A percentile compares a stretch with the other conserved stretches of the same genome.
Evolutionary conservation across 2,888 invertebrate genomes (phyloP).

Genomic region (Suillia variegata): DNA sequence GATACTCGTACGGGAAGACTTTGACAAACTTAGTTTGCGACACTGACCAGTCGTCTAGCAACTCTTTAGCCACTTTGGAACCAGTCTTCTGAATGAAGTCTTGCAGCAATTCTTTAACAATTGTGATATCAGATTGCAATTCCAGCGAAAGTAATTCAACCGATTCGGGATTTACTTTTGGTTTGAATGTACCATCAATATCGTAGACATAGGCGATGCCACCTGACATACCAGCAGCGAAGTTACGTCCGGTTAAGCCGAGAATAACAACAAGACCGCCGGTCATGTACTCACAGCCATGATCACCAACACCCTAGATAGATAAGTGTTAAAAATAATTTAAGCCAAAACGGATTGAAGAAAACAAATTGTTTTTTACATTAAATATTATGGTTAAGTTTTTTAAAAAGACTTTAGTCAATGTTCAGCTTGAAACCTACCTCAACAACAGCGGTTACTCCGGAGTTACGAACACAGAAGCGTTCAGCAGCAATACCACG

Average conservation of each 20-base stretch:
- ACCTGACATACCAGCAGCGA: slow-evolving; percentile 98
- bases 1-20: slow-evolving; percentile 97
- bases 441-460: slow-evolving; percentile 93
- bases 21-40: slow-evolving; percentile 84
- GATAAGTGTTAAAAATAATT: slow-evolving; percentile 8
- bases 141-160: slow-evolving; percentile 89
- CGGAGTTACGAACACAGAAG: slow-evolving; percentile 98
- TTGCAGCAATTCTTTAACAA: slow-evolving; percentile 76
- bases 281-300: slow-evolving; percentile 99
- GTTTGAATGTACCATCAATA: slow-evolving; percentile 80
- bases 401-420: too few relatives aligned
- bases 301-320: slow-evolving; percentile 89
- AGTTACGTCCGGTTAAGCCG: slow-evolving; percentile 95
- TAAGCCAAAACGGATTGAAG: too few relatives aligned
- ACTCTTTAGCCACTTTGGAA: slow-evolving; percentile 79
- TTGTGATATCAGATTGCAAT: slow-evolving; percentile 74
- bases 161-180: slow-evolving; percentile 92
- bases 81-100: slow-evolving; percentile 90
- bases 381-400: background rate
- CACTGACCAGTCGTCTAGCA: slow-evolving; percentile 81
- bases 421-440: slow-evolving; percentile 47
- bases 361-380: background rate
- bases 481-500: slow-evolving; percentile 97
- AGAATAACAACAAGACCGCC: slow-evolving; percentile 90
- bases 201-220: slow-evolving; percentile 96